Conservation (phyloP, 1,140 invertebrate species). For the Mercenaria mercenaria region DNA sequence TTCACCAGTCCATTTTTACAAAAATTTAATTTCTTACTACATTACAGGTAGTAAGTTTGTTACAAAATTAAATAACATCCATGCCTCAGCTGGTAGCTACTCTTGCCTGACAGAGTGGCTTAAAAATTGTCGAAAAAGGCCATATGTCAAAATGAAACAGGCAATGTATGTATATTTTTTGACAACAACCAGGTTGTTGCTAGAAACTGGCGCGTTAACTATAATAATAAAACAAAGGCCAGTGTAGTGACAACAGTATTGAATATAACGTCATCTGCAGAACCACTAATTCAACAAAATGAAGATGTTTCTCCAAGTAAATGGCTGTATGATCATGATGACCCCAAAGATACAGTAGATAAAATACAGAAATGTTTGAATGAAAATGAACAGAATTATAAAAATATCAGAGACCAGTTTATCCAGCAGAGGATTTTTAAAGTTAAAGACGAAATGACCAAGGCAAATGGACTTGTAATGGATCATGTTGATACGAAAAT, state of each 20-base stretch:
- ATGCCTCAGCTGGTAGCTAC: neutral
- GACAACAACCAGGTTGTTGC: conserved; percentile 8
- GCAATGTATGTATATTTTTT: neutral
- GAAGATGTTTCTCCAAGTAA: too few species aligned
- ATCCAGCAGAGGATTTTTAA: neutral
- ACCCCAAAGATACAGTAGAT: neutral
- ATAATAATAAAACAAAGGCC: neutral
- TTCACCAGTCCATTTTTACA: neutral
- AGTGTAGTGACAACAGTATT: neutral
- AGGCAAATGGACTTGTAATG: neutral
- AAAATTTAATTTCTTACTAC: neutral
- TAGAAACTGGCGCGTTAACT: neutral
- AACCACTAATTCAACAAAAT: too few species aligned
- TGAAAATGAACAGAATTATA: neutral
- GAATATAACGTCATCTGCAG: neutral
- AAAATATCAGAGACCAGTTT: neutral
- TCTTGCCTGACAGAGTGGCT: neutral
- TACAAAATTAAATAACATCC: neutral
- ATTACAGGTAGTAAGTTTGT: neutral
- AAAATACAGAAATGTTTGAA: neutral
- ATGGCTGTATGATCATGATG: neutral
- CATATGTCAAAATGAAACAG: neutral
- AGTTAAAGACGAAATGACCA: neutral
- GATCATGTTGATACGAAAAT: neutral
- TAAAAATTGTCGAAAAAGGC: neutral